Evolutionary conservation across 30 jellyfish, hydroid and myxozoan genomes (phyloP), one percentile per base, ranked within the genome.

Genomic region (Nemopilema nomurai): DNA sequence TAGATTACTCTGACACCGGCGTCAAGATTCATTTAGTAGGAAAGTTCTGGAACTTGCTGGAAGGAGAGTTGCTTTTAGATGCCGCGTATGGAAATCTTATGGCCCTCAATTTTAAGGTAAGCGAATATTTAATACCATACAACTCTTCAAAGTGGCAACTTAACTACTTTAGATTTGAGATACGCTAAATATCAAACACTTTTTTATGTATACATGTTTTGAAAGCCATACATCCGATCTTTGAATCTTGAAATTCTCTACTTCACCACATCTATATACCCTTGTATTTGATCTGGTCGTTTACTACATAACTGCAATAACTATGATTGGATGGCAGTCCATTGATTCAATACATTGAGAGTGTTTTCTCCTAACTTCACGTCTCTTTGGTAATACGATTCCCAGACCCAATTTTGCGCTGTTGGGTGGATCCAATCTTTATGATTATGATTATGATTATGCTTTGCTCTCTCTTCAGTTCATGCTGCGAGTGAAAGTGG

Each of bases 31-130:
- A 32, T 1, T 41, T 81, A 71, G 76, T 4, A 22, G 73, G 87
- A 19, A 70, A 80, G 16, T 49, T 91, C 8, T 91, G 80, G 86
- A 89, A 81, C 21, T 74, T 90, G 71, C 25, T 90, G 30, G 49
- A 50, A 8, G 79, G 89, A 1, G 69, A 74, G 7, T 62, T 90
- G 18, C 13, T 51, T 30, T 84, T 90, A 18, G 91, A 78, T 63
- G 97, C 97, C 30, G 80, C 89, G 1, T 90, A 68, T 62, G 96
- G 92, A 7, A 85, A 82, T 30, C 62, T 79, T 62, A 77, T 81
- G 32, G 18, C 90, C 18, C 27, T 71, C 4, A 26, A 83, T 8
- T 90, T 90, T 70, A 51, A 62, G 31, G 97, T 90, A 90, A 53
- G 93, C 32, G 24, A 31, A 20, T 23, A 23, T 86, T 28, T 41